Base-by-base conservation (phyloP, 1,140 invertebrate species). In the Metopolophium dirhodum region DNA sequence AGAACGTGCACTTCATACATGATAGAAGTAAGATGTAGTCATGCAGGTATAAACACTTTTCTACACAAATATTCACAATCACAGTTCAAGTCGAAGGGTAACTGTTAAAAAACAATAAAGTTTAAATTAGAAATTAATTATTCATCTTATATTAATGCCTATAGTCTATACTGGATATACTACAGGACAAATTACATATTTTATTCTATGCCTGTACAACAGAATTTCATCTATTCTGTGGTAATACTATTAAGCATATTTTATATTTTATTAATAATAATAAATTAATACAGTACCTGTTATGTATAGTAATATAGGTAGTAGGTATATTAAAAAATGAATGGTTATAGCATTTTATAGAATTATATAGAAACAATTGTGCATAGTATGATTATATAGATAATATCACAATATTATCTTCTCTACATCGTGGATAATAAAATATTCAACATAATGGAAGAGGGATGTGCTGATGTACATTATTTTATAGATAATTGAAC, bases 1-100 rank as follows among this genome's bases (percentile, higher is more conserved):
- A 95, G 82, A 30, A 94, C 88, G 61, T 94, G 93, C 45, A 94
- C 94, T 93, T 94, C 89, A 83, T 94, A 95, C 22, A 93, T 92
- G 26, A 54, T 23, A 30, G n/a, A 54, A 30, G 14, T n/a, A 30
- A 30, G 37, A 9, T 83, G 37, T 35, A 37, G 20, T 3, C 23
- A 83, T 37, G 82, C 3, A 41, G 41, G 41, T 41, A 41, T 41
- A 68, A 68, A 11, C 3, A n/a, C 14, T 61, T 68, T 61, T 68
- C 30, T 68, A 68, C 4, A 14, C 11, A n/a, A 83, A 83, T 41
- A 83, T 37, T 83, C 82, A 85, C 37, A 41, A 45, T 7, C 83
- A 41, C 23, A 85, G 37, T 45, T 45, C 37, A 85, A 85, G n/a
- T 35, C 14, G 30, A n/a, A 77, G 30, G 26, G 30, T 77, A 77